Percentiles rank a stretch among this genome's conserved stretches.
Conservation (phyloP, 2,888 invertebrate genomes). For the Tetragonisca angustula region DNA sequence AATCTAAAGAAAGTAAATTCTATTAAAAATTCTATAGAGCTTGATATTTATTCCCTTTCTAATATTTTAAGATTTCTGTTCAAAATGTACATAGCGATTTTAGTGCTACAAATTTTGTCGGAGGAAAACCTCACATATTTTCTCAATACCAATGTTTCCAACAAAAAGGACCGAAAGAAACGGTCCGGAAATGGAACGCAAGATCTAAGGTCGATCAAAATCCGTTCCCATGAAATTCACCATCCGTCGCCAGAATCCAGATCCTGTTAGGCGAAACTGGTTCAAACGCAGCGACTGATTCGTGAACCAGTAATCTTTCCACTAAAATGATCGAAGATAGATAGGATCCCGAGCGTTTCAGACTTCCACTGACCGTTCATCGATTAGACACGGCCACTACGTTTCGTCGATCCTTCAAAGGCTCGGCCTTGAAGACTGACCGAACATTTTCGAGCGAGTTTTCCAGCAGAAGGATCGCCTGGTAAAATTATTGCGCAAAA, state of each 20-base stretch:
- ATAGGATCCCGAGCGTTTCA: conserved; percentile 15
- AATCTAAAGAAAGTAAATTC: too few relatives aligned
- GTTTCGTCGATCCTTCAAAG: conserved; percentile 15
- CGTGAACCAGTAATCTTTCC: conserved; percentile 47
- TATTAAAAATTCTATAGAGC: too few relatives aligned
- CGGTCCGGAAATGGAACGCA: neutral
- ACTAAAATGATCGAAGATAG: conserved; percentile 46
- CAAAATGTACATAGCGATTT: neutral
- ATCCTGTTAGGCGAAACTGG: conserved; percentile 78
- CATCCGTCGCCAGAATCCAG: conserved; percentile 68
- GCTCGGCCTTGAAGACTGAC: conserved; percentile 2
- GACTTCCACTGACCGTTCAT: conserved; percentile 48
- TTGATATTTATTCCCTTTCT: too few relatives aligned
- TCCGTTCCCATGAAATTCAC: conserved; percentile 78
- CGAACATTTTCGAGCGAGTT: conserved; percentile 24
- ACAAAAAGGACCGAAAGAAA: neutral
- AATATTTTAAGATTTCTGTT: too few relatives aligned
- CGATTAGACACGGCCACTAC: conserved; percentile 52
- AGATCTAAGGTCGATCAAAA: conserved; percentile 34
- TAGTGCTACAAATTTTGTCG: too few relatives aligned
- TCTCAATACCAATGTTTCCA: neutral
- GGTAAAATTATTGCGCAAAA: conserved; percentile 14
- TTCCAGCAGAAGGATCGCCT: neutral
- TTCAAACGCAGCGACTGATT: conserved; percentile 64
- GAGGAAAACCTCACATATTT: too few relatives aligned